These are phyloP conservation scores for Bostrychus sinensis DNA, from an alignment of 2,113 vertebrate genomes.

Conservation along the genomic window DNA sequence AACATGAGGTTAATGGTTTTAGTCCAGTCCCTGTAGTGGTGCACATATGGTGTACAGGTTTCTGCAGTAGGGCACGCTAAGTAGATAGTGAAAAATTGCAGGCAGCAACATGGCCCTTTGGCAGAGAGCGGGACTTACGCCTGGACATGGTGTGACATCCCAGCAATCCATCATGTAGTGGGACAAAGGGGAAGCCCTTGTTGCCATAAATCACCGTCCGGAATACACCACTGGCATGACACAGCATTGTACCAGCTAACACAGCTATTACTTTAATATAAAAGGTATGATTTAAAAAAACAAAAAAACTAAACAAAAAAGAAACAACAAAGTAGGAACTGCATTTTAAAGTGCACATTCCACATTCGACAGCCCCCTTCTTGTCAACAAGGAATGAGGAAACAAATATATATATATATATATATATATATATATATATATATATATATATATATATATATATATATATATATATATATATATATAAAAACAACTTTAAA, in stretches of 20 bases:
- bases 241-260: slow-evolving; percentile 7
- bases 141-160: slow-evolving; percentile 77
- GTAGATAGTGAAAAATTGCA: slow-evolving; percentile 82
- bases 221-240: slow-evolving; percentile 73
- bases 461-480: too few species aligned
- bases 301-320: too few species aligned
- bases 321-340: too few species aligned
- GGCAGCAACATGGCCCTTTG: slow-evolving; percentile 52
- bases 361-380: too few species aligned
- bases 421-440: too few species aligned
- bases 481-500: too few species aligned
- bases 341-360: too few species aligned
- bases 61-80: slow-evolving; percentile 65
- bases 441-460: too few species aligned
- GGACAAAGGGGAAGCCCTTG: slow-evolving; percentile 77
- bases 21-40: slow-evolving; percentile 9
- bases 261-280: slow-evolving; percentile 1
- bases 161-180: slow-evolving; percentile 83
- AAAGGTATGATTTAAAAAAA: neutral
- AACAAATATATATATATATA: too few species aligned
- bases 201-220: slow-evolving; percentile 84
- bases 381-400: too few species aligned
- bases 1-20: slow-evolving; percentile 32
- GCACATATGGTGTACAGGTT: slow-evolving; percentile 19
- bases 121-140: slow-evolving; percentile 64